Base-by-base conservation (phyloP, 2,888 invertebrate genomes). In the Kryphioiulus occultus region DNA sequence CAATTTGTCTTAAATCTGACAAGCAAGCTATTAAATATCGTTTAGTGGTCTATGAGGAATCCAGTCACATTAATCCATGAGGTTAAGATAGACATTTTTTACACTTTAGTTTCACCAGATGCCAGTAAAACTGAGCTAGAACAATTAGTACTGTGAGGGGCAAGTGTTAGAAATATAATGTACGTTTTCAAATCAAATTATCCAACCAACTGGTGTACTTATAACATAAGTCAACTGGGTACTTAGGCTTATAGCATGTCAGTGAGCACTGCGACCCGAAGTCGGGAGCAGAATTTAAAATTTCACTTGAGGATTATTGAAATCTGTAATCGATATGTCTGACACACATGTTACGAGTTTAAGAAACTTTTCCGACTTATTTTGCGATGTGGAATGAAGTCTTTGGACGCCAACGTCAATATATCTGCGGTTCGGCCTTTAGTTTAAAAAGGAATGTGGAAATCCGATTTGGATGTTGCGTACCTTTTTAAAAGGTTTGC, bases 261-360 rank as follows among this genome's bases (percentile, higher is more conserved):
- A n/a, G n/a, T 17, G 4, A 53, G n/a, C 1, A 53, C 53, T 5
- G 26, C 15, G 78, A 30, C 17, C 15, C 1, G 78, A 78, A 30
- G 78, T 26, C 15, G 30, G 26, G 78, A 78, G 78, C 15, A 17
- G 78, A 78, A 78, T 78, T 78, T 30, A 10, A 78, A 78, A 78
- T 78, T 78, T 5, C 30, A 78, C 78, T 78, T 78, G 26, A 78
- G 12, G 30, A 78, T 78, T 78, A 78, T 78, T 30, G 78, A 78
- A 30, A 78, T 30, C 17, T 30, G 17, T 12, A 30, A 78, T 78
- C 30, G 30, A 78, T 30, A 78, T 17, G 30, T 78, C 78, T 78
- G 78, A 5, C 78, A 78, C 30, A 78, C 78, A 15, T 30, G 78
- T 78, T 78, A 12, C 78, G 26, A 30, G 12, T 78, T 78, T 78